Evolutionary conservation across 1,140 invertebrate genomes (phyloP).

Genomic region (Euschistus heros): DNA sequence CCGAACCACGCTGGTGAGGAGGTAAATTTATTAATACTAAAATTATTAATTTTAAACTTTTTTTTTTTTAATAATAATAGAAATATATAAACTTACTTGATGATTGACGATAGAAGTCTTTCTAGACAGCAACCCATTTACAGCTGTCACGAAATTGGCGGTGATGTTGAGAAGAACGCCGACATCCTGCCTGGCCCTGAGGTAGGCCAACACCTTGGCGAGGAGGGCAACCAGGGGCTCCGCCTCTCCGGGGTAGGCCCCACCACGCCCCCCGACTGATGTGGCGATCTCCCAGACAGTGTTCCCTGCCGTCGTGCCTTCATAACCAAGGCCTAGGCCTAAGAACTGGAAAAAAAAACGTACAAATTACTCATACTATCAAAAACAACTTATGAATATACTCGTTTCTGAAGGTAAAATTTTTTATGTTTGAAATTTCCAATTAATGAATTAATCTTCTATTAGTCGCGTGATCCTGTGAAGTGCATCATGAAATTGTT

Average conservation of each 20-base stretch:
- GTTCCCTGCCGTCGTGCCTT: slow-evolving; percentile 43
- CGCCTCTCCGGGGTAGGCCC: slow-evolving; percentile 42
- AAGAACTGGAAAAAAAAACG: slow-evolving; percentile 41
- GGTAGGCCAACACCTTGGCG: slow-evolving; percentile 40
- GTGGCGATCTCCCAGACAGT: slow-evolving; percentile 37
- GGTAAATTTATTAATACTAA: no score
- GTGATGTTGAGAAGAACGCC: slow-evolving; percentile 35
- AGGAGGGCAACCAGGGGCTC: slow-evolving; percentile 41
- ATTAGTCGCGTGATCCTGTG: no score
- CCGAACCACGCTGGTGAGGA: no score
- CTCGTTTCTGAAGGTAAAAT: no score
- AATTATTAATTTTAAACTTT: no score
- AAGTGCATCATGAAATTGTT: no score
- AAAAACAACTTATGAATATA: no score
- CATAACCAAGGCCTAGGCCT: slow-evolving; percentile 51
- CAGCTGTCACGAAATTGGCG: slow-evolving; percentile 39
- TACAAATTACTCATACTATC: no score
- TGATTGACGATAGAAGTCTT: slow-evolving; percentile 40
- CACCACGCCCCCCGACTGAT: slow-evolving; percentile 36
- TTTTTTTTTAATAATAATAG: no score
- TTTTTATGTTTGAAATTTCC: no score
- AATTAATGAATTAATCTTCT: no score
- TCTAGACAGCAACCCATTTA: slow-evolving; percentile 40
- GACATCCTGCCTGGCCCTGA: slow-evolving; percentile 34
- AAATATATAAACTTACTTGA: slow-evolving; percentile 39